These are phyloP conservation scores for Venustaconcha ellipsiformis DNA, from an alignment of 1,140 invertebrate species.

Conservation along the genomic window DNA sequence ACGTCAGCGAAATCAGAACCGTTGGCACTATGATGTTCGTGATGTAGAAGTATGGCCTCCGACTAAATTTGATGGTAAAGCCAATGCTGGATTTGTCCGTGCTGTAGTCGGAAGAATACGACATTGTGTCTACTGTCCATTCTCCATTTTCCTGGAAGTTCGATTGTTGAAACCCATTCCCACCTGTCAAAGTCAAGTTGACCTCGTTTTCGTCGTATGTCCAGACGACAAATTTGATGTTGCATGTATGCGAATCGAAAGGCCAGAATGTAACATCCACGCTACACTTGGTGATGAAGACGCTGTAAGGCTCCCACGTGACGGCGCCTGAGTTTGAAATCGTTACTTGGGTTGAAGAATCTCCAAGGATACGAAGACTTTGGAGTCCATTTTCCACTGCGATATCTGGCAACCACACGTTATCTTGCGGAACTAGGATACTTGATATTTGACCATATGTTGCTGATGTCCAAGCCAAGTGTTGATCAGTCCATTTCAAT, in stretches of 20 bases:
- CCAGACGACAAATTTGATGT: conserved; percentile 63
- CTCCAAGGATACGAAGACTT: conserved; percentile 9
- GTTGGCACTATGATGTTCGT: conserved; percentile 39
- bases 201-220: conserved; percentile 52
- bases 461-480: conserved; percentile 69
- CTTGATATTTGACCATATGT: conserved; percentile 67
- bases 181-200: conserved; percentile 70
- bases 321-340: neutral
- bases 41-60: conserved; percentile 32
- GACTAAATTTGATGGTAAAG: conserved; percentile 6
- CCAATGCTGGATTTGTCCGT: conserved; percentile 10
- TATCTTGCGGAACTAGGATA: conserved; percentile 68
- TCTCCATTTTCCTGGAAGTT: conserved; percentile 74
- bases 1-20: conserved; percentile 35
- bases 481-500: conserved; percentile 69
- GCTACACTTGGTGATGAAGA: conserved; percentile 79
- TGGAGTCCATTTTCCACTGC: conserved; percentile 69
- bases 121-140: conserved; percentile 64
- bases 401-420: conserved; percentile 72
- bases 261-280: conserved; percentile 85
- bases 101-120: neutral
- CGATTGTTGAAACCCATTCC: conserved; percentile 68
- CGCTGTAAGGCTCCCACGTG: conserved; percentile 42
- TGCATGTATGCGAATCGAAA: conserved; percentile 79
- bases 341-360: conserved; percentile 23